Evolutionary conservation across 2,113 vertebrate genomes (phyloP), one percentile per base, ranked within the genome.

Genomic region (Egretta garzetta): DNA sequence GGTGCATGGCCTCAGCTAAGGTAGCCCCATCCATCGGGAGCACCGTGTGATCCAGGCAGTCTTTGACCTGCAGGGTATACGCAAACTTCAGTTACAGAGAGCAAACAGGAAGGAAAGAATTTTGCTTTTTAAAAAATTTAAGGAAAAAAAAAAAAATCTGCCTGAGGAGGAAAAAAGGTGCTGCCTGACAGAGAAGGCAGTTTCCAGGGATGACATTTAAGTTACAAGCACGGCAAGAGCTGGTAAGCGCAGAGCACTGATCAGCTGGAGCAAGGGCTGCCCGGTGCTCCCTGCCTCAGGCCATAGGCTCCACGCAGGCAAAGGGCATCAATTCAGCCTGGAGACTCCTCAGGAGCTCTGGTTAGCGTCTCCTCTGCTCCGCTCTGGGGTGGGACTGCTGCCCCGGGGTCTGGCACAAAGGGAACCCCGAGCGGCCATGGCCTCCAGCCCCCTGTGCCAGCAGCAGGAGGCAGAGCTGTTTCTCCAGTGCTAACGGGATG

Each of bases 11-110:
- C 96, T 99, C 99, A 0, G 99, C 99, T 72, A 99, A 95, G 0
- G 99, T 99, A 6, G 99, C 98, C 50, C 99, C 99, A 0, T 99
- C 99, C 99, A 99, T 99, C 0, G 99, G 99, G 85, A 99, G 98
- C 94, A 99, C 98, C 0, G 98, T 99, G 86, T 99, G 99, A 81
- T 99, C 99, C 94, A 99, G 98, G 94, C 99, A 99, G 98, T 99
- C 99, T 93, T 99, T 99, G 55, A 99, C 99, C 99, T 99, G 98
- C 17, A 83, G 49, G 79, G 77, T 3, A 64, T 1, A 33, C 1
- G 70, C 67, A 85, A 17, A 23, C 35, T 45, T 50, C 7, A 4
- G 58, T 72, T 45, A 94, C 28, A 8, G 20, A 81, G 6, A 28
- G 60, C 43, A 77, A n/a, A n/a, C 13, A 5, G 0, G 9, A 74